Evolutionary conservation across 2,113 vertebrate genomes (phyloP), one percentile per base, ranked within the genome.

Genomic region (Acanthochromis polyacanthus): DNA sequence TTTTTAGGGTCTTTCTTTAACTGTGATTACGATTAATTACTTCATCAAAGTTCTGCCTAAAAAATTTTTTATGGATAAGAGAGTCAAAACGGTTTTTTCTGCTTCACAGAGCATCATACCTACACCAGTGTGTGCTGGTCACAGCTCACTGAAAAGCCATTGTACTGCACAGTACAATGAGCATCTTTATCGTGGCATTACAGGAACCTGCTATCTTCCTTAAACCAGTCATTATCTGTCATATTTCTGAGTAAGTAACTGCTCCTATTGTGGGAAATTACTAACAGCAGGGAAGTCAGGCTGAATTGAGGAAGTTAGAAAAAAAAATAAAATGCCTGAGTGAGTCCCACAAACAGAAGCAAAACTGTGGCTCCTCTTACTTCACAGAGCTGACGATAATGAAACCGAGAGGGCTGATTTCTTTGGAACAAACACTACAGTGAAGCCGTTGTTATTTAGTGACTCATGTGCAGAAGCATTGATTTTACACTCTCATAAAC

Each of bases 271-370:
- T 52, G 71, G 40, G 80, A 57, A 85, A 87, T 25, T 62, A 55
- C 51, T 0, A 57, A 17, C 17, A 59, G 25, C 30, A 60, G 69
- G 73, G 83, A 88, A 84, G 66, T 82, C 12, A 14, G 53, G 17
- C 5, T 65, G 1, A 81, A 73, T 46, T 75, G 81, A 87, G 88
- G 92, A 93, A 93, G 78, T 89, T 36, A 66, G 3, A 25, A 25
- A 3, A 25, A 25, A 25, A 25, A 25, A 25, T 3, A 20, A 38
- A 30, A 52, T 4, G 38, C 1, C 59, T 40, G 3, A 82, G 15
- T 3, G 25, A 72, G 43, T 48, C 40, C 32, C 17, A 4, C 14
- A 55, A 36, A 58, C 16, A 40, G 16, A 64, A 80, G 17, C 16
- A 55, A 57, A 78, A 16, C 4, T 9, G 0, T 16, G 25, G 23